phyloP scores from a whole-genome alignment of 2,888 invertebrate species.

The Neria commutata region DNA sequence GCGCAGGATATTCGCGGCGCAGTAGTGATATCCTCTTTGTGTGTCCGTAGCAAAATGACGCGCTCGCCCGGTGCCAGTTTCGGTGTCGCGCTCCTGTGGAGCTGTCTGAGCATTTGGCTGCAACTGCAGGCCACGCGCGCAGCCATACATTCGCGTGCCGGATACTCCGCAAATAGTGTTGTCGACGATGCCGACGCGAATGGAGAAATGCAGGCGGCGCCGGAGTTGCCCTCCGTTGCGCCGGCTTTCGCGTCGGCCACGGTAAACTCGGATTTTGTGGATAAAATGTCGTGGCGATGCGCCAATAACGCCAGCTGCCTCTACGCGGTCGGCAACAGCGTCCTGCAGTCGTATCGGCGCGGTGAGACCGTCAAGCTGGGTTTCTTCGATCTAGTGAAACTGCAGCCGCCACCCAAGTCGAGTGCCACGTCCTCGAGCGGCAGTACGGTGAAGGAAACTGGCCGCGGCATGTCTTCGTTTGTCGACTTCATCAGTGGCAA shows the following conservation, averaged over 20 bases:
- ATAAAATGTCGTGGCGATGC: slow-evolving; percentile 63
- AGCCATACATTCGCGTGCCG: slow-evolving; percentile 40
- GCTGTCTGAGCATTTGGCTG: neutral
- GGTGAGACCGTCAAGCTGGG: slow-evolving; percentile 66
- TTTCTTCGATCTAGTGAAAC: slow-evolving; percentile 65
- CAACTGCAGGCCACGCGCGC: slow-evolving; percentile 12
- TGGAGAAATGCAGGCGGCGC: slow-evolving; percentile 14
- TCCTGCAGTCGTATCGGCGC: slow-evolving; percentile 64
- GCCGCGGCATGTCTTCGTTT: slow-evolving; percentile 52
- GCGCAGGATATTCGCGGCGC: too few relatives aligned
- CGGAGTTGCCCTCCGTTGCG: neutral
- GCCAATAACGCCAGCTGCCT: slow-evolving; percentile 70
- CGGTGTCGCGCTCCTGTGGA: neutral
- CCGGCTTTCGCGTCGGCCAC: slow-evolving; percentile 7
- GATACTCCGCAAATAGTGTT: neutral
- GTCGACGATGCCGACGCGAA: slow-evolving; percentile 24
- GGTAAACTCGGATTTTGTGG: slow-evolving; percentile 49
- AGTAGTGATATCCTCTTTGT: neutral
- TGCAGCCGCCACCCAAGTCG: slow-evolving; percentile 47
- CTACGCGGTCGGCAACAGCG: slow-evolving; percentile 63
- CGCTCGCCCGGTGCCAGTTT: too few relatives aligned
- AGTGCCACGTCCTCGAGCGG: slow-evolving; percentile 42
- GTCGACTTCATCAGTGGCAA: slow-evolving; percentile 58
- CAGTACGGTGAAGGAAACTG: slow-evolving; percentile 29
- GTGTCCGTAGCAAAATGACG: neutral